Percentiles rank a stretch among this genome's conserved stretches.
These are phyloP conservation scores for Sarcophaga variegata DNA, from an alignment of 2,888 invertebrate genomes.

Conservation along the genomic window DNA sequence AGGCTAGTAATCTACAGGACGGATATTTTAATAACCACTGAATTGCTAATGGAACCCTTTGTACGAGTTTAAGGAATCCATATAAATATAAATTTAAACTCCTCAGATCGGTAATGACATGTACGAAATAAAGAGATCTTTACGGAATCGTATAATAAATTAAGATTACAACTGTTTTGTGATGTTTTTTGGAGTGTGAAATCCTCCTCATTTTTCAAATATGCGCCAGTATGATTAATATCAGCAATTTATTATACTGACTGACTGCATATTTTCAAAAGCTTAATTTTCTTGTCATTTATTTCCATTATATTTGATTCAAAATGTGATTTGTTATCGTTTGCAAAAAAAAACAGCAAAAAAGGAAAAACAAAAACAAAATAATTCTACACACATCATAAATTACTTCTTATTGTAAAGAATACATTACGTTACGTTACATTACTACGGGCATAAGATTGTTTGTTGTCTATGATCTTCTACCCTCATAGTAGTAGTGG, in stretches of 20 bases:
- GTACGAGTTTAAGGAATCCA: too few relatives aligned
- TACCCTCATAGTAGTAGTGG: conserved; percentile 20
- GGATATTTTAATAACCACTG: too few relatives aligned
- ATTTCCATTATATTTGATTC: conserved; percentile 34
- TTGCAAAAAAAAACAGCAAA: background rate
- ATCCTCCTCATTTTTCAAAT: conserved; percentile 27
- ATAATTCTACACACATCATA: conserved; percentile 60
- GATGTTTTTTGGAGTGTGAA: conserved; percentile 11
- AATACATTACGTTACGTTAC: background rate
- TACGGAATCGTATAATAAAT: background rate
- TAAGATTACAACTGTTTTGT: background rate
- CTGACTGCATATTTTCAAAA: conserved; percentile 54
- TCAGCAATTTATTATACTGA: conserved; percentile 53
- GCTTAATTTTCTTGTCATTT: conserved; percentile 43
- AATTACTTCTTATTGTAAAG: conserved; percentile 38
- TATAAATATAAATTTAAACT: too few relatives aligned
- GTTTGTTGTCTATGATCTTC: background rate
- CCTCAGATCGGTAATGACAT: too few relatives aligned
- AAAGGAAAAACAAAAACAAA: conserved; percentile 18
- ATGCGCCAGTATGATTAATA: conserved; percentile 56
- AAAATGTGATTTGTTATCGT: conserved; percentile 57
- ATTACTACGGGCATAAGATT: too few relatives aligned
- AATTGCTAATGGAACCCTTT: too few relatives aligned
- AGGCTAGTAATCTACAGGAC: too few relatives aligned
- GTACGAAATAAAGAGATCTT: too few relatives aligned